A percentile compares a stretch with the other conserved stretches of the same genome.
These are phyloP conservation scores for Hirudinaria manillensis DNA, from an alignment of 2,888 invertebrate genomes.

Conservation along the genomic window DNA sequence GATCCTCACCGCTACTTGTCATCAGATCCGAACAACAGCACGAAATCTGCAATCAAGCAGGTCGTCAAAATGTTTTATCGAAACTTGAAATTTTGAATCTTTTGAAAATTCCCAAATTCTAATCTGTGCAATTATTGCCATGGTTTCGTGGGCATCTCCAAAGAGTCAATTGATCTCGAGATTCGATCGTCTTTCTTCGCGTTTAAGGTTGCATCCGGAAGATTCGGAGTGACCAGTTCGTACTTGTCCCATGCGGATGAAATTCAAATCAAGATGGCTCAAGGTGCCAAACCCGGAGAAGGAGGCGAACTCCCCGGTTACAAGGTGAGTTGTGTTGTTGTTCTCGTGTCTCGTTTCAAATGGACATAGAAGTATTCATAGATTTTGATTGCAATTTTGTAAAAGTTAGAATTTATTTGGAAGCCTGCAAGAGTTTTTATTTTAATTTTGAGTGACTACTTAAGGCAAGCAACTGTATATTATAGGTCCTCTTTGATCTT, in stretches of 20 bases:
- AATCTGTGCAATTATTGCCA: too few species aligned
- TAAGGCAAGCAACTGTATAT: too few species aligned
- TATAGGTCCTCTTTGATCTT: too few species aligned
- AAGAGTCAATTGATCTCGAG: too few species aligned
- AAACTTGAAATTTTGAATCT: background rate
- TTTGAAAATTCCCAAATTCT: background rate
- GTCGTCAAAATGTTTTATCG: constrained; percentile 39
- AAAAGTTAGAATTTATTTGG: too few species aligned
- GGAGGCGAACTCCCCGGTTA: constrained; percentile 91
- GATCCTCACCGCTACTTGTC: constrained; percentile 67
- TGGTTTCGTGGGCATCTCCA: too few species aligned
- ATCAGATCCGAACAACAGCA: constrained; percentile 73
- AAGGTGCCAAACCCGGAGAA: constrained; percentile 98
- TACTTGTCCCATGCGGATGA: constrained; percentile 96
- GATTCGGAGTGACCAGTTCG: constrained; percentile 95
- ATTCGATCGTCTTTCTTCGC: too few species aligned
- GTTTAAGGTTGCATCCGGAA: constrained; percentile 87
- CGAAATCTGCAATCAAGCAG: constrained; percentile 92
- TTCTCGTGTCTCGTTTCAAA: background rate
- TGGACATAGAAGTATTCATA: too few species aligned
- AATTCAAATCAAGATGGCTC: constrained; percentile 98
- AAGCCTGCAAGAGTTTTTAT: too few species aligned
- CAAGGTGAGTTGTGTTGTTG: constrained; percentile 57
- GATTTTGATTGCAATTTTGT: too few species aligned
- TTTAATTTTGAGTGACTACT: constrained; percentile 18